Base-by-base conservation (phyloP, 2,888 invertebrate genomes). In the Coenonympha glycerion region DNA sequence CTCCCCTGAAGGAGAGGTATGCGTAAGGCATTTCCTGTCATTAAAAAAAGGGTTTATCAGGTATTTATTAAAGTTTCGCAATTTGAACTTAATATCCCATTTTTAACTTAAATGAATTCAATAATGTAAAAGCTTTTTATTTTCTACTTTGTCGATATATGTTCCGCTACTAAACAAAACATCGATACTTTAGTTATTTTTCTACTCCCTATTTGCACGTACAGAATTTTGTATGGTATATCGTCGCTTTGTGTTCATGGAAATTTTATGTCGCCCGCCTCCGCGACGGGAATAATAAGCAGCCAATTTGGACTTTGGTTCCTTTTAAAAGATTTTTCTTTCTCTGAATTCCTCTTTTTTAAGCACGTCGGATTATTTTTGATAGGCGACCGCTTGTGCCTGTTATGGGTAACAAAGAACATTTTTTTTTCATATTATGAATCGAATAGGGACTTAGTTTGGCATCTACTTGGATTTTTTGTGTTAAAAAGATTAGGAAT, bases 241-340 rank as follows among this genome's bases (percentile, higher is more conserved):
- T 71, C 71, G 69, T 73, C 70, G 71, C 74, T 76, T 76, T 79
- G 76, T 78, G 66, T 61, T 72, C 67, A 76, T 76, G 72, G 68
- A 74, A 75, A 76, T 79, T 71, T 75, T 65, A 68, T 68, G 67
- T 71, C 64, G 63, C 60, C 59, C 52, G 59, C 56, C 53, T 58
- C 58, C 55, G 61, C 60, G 61, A 55, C 55, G 62, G 58, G 66
- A 71, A 71, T 69, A 61, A 57, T 63, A 67, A 69, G 64, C 59
- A 64, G 65, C 63, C 68, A 68, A 69, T 71, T 69, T 64, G 58
- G 64, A 64, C 64, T 62, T 65, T 57, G 54, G 60, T 59, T 49
- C 57, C 56, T 63, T 66, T 60, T 60, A 51, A 61, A 64, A 65
- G 61, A 55, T 58, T 51, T 59, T 57, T 36, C 58, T 59, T 57